Base-by-base conservation (phyloP, 2,797 vertebrate genomes). In the Poecilia velifera region DNA sequence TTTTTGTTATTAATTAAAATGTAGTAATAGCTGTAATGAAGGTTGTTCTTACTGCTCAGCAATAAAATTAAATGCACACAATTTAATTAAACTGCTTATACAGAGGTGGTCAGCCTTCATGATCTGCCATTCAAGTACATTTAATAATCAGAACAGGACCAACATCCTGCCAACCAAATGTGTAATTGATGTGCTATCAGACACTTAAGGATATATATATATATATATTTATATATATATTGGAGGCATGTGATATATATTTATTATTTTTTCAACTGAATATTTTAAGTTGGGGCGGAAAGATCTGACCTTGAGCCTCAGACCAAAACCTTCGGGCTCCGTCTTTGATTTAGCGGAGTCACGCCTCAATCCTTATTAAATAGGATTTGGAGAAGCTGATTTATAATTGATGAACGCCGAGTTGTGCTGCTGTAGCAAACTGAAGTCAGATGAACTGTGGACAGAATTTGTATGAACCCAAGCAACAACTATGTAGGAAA, bases 381-480 rank as follows among this genome's bases (percentile, higher is more conserved):
- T 79, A 73, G 85, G 77, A 86, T 83, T 88, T 87, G 34, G 62
- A 47, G 82, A 86, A 78, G 79, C 78, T 68, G 76, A 88, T 90
- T 89, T 81, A 90, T 90, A 86, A 90, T 85, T 89, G 87, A 90
- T 88, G 76, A 88, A 49, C 66, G 57, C 39, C 76, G 79, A 68
- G 74, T 57, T n/a, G 25, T 87, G 46, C 80, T 88, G 70, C 36
- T 66, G 39, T 43, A 64, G 41, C 64, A 68, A 81, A 88, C 28
- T 81, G 78, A 81, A 90, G 84, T 78, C 43, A 2, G 80, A 86
- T 83, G 57, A 86, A 72, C 81, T 68, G 45, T 22, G 43, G n/a
- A 79, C 55, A 59, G 34, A 84, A 72, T 53, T 82, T 25, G 20
- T 4, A 9, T 28, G 16, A 57, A 28, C 53, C 1, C 36, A 2